Percentiles rank a stretch among this genome's conserved stretches.
These are phyloP conservation scores for Callinectes sapidus DNA, from an alignment of 2,888 invertebrate species.

Conservation along the genomic window DNA sequence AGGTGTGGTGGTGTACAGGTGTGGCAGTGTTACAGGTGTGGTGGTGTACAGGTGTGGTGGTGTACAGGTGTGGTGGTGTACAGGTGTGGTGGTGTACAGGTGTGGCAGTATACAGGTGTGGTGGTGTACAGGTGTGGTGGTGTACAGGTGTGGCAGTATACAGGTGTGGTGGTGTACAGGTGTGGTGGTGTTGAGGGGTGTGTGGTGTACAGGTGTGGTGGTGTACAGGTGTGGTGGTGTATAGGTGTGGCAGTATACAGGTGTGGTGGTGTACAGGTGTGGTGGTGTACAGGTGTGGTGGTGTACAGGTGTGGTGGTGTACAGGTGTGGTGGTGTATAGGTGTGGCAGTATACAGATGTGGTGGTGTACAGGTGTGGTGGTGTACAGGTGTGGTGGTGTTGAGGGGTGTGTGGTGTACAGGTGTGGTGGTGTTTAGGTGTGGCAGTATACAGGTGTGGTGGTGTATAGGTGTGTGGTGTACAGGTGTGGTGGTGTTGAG, in stretches of 20 bases:
- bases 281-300: neutral
- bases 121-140: neutral
- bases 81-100: neutral
- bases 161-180: neutral
- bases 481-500: neutral
- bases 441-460: neutral
- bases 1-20: neutral
- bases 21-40: neutral
- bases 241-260: neutral
- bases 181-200: neutral
- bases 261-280: neutral
- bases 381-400: neutral
- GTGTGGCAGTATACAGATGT: neutral
- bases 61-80: neutral
- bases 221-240: neutral
- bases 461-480: neutral
- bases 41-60: neutral
- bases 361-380: neutral
- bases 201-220: neutral
- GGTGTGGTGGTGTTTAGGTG: neutral
- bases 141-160: neutral
- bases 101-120: neutral
- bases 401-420: neutral
- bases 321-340: neutral
- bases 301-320: neutral